phyloP scores from a whole-genome alignment of 2,797 vertebrate genomes.

The Falco novaeseelandiae region DNA sequence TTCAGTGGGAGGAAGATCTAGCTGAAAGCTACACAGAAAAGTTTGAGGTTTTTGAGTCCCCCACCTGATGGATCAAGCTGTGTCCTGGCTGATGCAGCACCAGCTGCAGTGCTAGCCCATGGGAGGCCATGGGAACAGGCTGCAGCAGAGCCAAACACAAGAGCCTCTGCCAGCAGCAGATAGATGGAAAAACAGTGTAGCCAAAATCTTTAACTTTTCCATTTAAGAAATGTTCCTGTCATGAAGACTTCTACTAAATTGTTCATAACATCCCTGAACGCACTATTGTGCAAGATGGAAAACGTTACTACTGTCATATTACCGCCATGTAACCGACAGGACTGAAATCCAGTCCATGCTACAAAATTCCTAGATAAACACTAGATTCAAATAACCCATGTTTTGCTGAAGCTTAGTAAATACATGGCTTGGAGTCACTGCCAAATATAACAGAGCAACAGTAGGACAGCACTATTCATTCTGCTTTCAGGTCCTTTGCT shows the following conservation, averaged over 20 bases:
- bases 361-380: background rate
- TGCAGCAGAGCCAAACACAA: background rate
- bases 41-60: background rate
- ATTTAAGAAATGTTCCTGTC: background rate
- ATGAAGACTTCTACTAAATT: background rate
- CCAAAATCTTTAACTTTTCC: background rate
- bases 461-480: background rate
- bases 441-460: background rate
- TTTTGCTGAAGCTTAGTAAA: background rate
- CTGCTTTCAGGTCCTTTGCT: background rate
- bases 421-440: background rate
- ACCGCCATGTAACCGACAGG: background rate
- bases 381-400: background rate
- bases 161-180: background rate
- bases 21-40: background rate
- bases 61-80: background rate
- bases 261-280: background rate
- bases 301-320: background rate
- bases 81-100: background rate
- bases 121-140: background rate
- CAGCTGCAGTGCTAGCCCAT: background rate
- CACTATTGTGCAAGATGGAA: background rate
- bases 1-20: background rate
- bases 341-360: background rate
- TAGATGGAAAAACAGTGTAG: background rate